Evolutionary conservation across 2,797 vertebrate genomes (phyloP).

Genomic region (Gallirallus australis): DNA sequence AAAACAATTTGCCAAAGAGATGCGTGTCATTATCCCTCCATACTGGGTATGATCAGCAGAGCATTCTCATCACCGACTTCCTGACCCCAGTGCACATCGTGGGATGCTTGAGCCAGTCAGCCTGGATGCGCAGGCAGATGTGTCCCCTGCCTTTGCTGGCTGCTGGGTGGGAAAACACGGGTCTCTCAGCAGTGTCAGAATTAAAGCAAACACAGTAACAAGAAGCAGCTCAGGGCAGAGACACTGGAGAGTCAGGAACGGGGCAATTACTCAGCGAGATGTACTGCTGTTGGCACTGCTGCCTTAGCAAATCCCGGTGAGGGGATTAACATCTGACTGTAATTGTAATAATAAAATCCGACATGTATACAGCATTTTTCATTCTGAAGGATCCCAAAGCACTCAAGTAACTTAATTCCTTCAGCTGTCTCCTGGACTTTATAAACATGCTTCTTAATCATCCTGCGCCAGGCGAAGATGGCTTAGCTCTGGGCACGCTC

Average conservation of each 20-base stretch:
- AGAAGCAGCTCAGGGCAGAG: conserved; percentile 39
- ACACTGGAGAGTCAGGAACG: not conserved
- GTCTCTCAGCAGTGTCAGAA: not conserved
- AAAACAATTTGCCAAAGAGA: not conserved
- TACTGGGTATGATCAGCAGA: not conserved
- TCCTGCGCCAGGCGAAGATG: fast-evolving
- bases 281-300: conserved; percentile 25
- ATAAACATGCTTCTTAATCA: not conserved
- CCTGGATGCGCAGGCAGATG: not conserved
- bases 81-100: fast-evolving
- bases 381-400: conserved; percentile 49
- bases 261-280: conserved; percentile 20
- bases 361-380: conserved; percentile 48
- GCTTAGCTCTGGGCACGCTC: not conserved
- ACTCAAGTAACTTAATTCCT: conserved; percentile 45
- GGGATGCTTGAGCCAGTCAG: not conserved
- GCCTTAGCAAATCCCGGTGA: not conserved
- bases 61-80: fast-evolving
- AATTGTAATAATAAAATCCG: conserved; percentile 47
- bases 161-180: not conserved
- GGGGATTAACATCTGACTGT: conserved; percentile 57
- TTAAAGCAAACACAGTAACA: conserved; percentile 3
- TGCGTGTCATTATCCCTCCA: not conserved
- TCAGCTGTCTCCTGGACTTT: conserved; percentile 33
- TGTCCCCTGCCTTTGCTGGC: fast-evolving